Conservation (phyloP, 30 jellyfish, hydroid and myxozoan genomes). For the Aurelia sp. region DNA sequence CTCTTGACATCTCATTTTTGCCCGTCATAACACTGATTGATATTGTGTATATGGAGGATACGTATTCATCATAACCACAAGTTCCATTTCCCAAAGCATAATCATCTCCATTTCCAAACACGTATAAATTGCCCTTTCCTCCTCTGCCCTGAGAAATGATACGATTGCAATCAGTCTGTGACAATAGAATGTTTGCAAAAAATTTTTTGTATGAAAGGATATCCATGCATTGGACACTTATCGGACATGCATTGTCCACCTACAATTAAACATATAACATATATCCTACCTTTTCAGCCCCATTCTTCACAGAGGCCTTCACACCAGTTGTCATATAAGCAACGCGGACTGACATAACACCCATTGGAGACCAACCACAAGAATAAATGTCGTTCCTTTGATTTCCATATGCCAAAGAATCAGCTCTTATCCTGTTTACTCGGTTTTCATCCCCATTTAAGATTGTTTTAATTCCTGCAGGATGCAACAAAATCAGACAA, state of each 20-base stretch:
- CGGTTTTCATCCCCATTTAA: too few species aligned
- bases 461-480: too few species aligned
- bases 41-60: conserved; percentile 37
- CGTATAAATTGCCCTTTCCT: conserved; percentile 43
- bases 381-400: conserved; percentile 29
- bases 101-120: conserved; percentile 46
- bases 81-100: neutral
- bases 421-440: too few species aligned
- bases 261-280: too few species aligned
- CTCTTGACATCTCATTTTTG: neutral
- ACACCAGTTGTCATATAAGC: conserved; percentile 5
- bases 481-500: too few species aligned
- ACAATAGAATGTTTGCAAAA: too few species aligned
- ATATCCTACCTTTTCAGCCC: conserved; percentile 40
- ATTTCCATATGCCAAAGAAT: neutral
- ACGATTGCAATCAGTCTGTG: too few species aligned
- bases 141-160: conserved; percentile 54
- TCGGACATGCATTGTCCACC: too few species aligned
- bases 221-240: too few species aligned
- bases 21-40: conserved; percentile 28
- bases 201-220: too few species aligned
- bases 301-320: conserved; percentile 14
- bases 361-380: conserved; percentile 56
- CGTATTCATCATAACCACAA: conserved; percentile 39
- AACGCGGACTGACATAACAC: neutral